Evolutionary conservation across 2,113 vertebrate genomes (phyloP), one percentile per base, ranked within the genome.

Genomic region (Ranitomeya imitator): DNA sequence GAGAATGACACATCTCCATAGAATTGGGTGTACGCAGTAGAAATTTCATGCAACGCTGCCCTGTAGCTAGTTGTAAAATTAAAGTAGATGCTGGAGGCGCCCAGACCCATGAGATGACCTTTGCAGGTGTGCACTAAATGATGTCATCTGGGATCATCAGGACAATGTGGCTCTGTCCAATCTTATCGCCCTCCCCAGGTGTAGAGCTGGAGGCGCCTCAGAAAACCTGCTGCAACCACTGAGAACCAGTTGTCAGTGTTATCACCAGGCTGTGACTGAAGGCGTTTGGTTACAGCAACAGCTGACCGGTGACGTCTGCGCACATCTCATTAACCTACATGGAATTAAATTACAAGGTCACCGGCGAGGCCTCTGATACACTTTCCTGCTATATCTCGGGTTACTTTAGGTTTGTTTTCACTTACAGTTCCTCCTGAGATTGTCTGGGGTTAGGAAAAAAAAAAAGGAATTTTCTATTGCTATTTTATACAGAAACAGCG

Each of bases 301-400:
- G 81, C 61, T 61, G 15, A 61, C n/a, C 5, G 55, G 37, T 65
- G 80, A 21, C 18, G 63, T 69, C 61, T 23, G 4, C 51, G 9
- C 23, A 69, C 81, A 83, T 67, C 81, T 54, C 61, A 83, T 63
- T 83, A 65, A 63, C 81, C 37, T 65, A 52, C 54, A 52, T n/a
- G 26, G 18, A n/a, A 37, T 83, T 69, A 4, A 10, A 16, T 83
- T 45, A 37, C 73, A 52, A 45, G 73, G 73, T 21, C 73, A 51
- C 8, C 69, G 3, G 1, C 0, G 71, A 37, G 71, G 71, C 71
- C 71, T 15, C 71, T 18, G 7, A 76, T 21, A 76, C 73, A 76
- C 73, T 76, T 51, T 76, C 45, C 73, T 76, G 52, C 51, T 51
- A 11, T 76, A 76, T 6, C 71, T 37, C 18, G 21, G 73, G 8